These are phyloP conservation scores for Salvelinus alpinus DNA, from an alignment of 2,113 vertebrate species.

Conservation along the genomic window DNA sequence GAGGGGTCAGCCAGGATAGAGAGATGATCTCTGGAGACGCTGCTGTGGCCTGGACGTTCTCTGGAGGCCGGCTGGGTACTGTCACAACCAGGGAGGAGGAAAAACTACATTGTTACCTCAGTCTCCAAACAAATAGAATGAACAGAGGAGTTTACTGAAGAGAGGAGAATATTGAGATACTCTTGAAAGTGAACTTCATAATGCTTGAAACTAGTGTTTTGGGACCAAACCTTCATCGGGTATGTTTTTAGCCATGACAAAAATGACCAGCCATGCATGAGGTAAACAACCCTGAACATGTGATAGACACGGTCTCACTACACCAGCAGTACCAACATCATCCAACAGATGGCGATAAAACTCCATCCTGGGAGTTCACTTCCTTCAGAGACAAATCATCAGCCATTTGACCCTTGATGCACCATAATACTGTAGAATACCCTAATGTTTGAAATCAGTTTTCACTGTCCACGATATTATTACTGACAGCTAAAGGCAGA, in stretches of 20 bases:
- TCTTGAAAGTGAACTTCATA: no score
- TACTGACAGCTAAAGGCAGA: not conserved
- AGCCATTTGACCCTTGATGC: not conserved
- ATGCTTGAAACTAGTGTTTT: no score
- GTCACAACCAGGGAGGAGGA: conserved; percentile 28
- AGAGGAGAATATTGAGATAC: no score
- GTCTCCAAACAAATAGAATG: no score
- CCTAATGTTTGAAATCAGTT: not conserved
- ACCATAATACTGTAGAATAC: not conserved
- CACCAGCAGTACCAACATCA: not conserved
- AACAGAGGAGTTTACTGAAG: no score
- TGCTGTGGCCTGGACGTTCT: conserved; percentile 92
- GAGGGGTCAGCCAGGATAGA: conserved; percentile 89
- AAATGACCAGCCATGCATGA: no score
- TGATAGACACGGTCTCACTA: not conserved
- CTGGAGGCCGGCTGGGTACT: conserved; percentile 97
- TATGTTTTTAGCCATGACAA: no score
- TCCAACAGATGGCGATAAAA: not conserved
- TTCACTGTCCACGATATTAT: not conserved
- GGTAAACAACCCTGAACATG: no score
- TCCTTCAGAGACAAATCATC: not conserved
- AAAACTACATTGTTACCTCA: not conserved
- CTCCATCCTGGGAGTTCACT: not conserved
- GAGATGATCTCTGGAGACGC: conserved; percentile 94
- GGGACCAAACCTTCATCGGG: no score